Evolutionary conservation across 1,140 invertebrate species (phyloP).

Genomic region (Drosophila tropicalis): DNA sequence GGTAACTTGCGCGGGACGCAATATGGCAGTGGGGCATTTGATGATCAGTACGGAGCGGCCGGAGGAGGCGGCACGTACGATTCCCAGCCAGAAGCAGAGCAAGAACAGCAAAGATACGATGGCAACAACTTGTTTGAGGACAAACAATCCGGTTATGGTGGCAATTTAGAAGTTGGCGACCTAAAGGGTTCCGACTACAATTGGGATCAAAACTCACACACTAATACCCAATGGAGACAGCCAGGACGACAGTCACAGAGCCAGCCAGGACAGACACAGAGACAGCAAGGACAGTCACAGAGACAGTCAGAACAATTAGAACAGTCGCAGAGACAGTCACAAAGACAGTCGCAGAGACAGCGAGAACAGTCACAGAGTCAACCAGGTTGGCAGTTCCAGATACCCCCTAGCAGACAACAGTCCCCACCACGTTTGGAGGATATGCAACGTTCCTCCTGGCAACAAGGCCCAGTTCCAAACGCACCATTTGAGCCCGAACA

Average conservation of each 20-base stretch:
- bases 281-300: no score
- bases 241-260: slow-evolving; percentile 26
- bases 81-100: slow-evolving; percentile 18
- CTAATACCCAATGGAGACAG: slow-evolving; percentile 8
- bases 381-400: neutral
- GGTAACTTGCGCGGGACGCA: slow-evolving; percentile 42
- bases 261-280: slow-evolving; percentile 7
- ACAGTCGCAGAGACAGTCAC: neutral
- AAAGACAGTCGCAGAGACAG: neutral
- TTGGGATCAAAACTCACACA: slow-evolving; percentile 20
- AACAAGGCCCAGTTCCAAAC: slow-evolving; percentile 14
- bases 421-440: slow-evolving; percentile 43
- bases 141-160: neutral
- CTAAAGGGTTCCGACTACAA: slow-evolving; percentile 41
- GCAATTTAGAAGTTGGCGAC: slow-evolving; percentile 50
- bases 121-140: slow-evolving; percentile 6
- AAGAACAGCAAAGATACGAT: slow-evolving; percentile 17
- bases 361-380: slow-evolving; percentile 13
- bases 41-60: neutral
- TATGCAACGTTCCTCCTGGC: slow-evolving; percentile 35
- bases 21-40: slow-evolving; percentile 10
- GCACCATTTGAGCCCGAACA: neutral
- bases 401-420: neutral
- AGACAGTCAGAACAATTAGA: no score
- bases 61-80: slow-evolving; percentile 13